phyloP scores from a whole-genome alignment of 2,888 invertebrate genomes.

The Salticus scenicus region DNA sequence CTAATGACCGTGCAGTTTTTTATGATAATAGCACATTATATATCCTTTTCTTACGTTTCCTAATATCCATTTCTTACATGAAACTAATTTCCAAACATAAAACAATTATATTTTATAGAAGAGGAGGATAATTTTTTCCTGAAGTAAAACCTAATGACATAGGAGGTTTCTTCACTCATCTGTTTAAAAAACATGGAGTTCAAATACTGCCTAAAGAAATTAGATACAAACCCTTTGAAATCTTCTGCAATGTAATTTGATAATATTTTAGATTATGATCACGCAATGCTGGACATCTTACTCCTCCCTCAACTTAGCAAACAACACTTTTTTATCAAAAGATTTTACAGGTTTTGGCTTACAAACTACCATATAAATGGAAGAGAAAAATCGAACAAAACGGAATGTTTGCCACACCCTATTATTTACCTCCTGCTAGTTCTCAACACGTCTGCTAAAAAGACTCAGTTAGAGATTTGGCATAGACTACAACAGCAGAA shows the following conservation, averaged over 20 bases:
- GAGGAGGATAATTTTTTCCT: no score
- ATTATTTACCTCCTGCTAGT: conserved; percentile 9
- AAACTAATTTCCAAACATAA: no score
- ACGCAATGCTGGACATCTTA: background rate
- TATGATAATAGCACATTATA: no score
- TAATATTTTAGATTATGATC: background rate
- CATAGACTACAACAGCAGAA: background rate
- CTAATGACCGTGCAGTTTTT: no score
- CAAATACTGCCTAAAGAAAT: no score
- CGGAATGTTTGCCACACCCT: conserved; percentile 11
- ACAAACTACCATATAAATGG: background rate
- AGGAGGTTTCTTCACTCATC: no score
- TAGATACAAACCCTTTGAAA: background rate
- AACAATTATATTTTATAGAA: no score
- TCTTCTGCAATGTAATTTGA: background rate
- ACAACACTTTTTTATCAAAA: background rate
- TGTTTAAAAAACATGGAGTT: no score
- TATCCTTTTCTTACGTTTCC: no score
- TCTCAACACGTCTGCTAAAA: background rate
- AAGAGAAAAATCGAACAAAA: background rate
- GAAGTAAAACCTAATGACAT: no score
- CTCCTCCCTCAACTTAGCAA: background rate
- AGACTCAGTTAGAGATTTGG: background rate
- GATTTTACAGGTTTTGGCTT: background rate
- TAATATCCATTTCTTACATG: no score